phyloP scores from a whole-genome alignment of 1,140 invertebrate genomes.

The Euborellia annulipes region DNA sequence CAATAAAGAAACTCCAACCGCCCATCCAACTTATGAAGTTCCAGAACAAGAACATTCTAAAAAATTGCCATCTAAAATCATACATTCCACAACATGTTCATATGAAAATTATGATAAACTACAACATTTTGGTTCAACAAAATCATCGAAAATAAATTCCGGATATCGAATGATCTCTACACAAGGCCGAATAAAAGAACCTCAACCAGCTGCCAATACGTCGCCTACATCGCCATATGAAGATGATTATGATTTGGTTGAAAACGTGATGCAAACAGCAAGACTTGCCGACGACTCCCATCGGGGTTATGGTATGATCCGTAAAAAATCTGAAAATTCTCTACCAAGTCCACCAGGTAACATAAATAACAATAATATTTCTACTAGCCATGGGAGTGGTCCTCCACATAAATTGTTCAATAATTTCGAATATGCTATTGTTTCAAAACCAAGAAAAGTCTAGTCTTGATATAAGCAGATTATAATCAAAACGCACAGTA shows the following conservation, averaged over 20 bases:
- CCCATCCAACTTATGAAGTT: too few species aligned
- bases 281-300: constrained; percentile 60
- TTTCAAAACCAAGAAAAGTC: constrained; percentile 64
- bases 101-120: constrained; percentile 46
- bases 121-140: constrained; percentile 54
- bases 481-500: too few species aligned
- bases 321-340: constrained; percentile 38
- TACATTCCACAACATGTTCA: constrained; percentile 11
- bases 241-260: constrained; percentile 5
- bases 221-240: neutral
- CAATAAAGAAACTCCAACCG: neutral
- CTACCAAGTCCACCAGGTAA: constrained; percentile 28
- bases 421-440: constrained; percentile 59
- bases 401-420: constrained; percentile 51
- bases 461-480: too few species aligned
- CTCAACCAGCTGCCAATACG: neutral
- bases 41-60: too few species aligned
- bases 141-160: too few species aligned
- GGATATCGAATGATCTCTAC: too few species aligned
- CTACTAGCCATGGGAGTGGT: constrained; percentile 20
- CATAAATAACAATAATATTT: constrained; percentile 22
- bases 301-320: constrained; percentile 56
- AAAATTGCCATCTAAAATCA: constrained; percentile 19
- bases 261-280: constrained; percentile 10
- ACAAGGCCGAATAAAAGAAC: too few species aligned